phyloP scores from a whole-genome alignment of 2,113 vertebrate species.

The Serinus canaria region DNA sequence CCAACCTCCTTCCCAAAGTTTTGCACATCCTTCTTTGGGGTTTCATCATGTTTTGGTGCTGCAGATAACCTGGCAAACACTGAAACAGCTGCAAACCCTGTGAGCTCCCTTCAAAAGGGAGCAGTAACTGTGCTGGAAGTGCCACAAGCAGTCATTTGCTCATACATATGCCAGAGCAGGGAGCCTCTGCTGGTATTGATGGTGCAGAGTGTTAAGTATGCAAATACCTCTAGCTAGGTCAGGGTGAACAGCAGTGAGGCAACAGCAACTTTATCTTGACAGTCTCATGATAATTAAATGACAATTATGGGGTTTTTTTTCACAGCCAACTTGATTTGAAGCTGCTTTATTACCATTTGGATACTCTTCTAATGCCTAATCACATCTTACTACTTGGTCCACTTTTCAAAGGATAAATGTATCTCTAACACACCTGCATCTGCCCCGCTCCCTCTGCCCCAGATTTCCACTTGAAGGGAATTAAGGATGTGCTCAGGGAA shows the following conservation, averaged over 20 bases:
- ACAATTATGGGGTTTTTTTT: background rate
- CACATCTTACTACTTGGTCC: background rate
- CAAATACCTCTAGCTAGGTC: background rate
- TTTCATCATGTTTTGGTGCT: background rate
- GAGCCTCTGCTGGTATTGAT: background rate
- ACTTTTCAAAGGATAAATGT: background rate
- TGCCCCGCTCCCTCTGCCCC: background rate
- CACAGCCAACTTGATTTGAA: background rate
- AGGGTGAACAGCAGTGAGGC: background rate
- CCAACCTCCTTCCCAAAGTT: background rate
- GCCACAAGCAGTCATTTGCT: background rate
- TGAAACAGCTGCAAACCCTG: background rate
- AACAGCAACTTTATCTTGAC: background rate
- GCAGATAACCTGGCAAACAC: background rate
- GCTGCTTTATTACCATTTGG: background rate
- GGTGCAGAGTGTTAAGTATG: background rate
- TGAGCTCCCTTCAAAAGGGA: background rate
- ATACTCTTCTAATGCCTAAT: background rate
- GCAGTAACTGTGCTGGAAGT: background rate
- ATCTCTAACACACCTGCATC: background rate
- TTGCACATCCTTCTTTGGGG: background rate
- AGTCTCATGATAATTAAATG: background rate
- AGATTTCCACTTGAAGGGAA: conserved; percentile 46
- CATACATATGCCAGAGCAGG: accelerated
- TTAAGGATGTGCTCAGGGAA: background rate